Percentiles rank a stretch among this genome's conserved stretches.
Conservation (phyloP, 1,140 invertebrate species). For the Neodiprion pinetum region DNA sequence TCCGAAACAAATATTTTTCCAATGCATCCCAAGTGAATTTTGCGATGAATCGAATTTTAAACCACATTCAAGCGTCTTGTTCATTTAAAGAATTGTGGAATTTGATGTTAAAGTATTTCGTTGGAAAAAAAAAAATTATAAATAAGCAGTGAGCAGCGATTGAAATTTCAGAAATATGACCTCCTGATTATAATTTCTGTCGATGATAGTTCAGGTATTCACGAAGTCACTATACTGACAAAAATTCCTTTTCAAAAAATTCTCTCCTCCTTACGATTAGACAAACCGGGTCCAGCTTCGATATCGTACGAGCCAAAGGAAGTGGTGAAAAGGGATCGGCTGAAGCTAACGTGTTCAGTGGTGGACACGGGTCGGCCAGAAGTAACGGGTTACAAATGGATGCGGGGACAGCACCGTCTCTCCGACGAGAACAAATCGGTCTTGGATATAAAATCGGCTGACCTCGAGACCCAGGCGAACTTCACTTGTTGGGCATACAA, state of each 20-base stretch:
- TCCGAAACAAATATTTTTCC: no score
- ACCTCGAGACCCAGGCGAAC: slow-evolving; percentile 82
- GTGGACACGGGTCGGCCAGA: slow-evolving; percentile 80
- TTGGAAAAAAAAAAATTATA: slow-evolving; percentile 3
- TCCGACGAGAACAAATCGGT: slow-evolving; percentile 75
- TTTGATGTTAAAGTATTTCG: no score
- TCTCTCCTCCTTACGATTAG: slow-evolving; percentile 41
- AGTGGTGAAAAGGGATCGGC: slow-evolving; percentile 80
- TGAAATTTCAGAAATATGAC: no score
- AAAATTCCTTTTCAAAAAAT: neutral
- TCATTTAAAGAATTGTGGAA: no score
- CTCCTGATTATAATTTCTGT: no score
- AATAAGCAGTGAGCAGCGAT: no score
- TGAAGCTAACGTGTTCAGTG: slow-evolving; percentile 83
- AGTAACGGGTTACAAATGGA: slow-evolving; percentile 79
- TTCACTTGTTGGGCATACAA: slow-evolving; percentile 87
- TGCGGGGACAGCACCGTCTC: slow-evolving; percentile 75
- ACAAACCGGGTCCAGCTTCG: slow-evolving; percentile 78
- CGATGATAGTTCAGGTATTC: no score
- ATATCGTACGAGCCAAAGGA: slow-evolving; percentile 74
- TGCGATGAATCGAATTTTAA: no score
- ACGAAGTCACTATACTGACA: neutral
- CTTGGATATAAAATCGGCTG: slow-evolving; percentile 81
- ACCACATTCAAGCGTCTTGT: no score
- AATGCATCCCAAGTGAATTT: no score